Percentiles rank a stretch among this genome's conserved stretches.
These are phyloP conservation scores for Actenoides hombroni DNA, from an alignment of 2,113 vertebrate species.

Conservation along the genomic window DNA sequence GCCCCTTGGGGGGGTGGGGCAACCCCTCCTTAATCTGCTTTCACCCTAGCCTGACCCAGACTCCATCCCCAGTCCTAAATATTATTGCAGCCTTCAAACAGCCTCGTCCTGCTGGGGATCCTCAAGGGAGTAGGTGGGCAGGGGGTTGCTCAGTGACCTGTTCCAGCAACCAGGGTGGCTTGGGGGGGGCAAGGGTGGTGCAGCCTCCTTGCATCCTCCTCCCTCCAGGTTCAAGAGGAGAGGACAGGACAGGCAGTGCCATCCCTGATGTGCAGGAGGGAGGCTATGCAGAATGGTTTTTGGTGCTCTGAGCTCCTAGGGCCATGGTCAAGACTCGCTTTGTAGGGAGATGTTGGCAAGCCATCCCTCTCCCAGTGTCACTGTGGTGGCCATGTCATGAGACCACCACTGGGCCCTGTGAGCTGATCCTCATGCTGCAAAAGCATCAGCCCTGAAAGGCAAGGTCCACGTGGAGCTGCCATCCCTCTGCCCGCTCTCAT, in stretches of 20 bases:
- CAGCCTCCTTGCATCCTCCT: neutral
- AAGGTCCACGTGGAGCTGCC: neutral
- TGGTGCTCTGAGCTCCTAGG: neutral
- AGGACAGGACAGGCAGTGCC: neutral
- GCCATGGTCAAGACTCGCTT: neutral
- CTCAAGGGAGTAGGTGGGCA: neutral
- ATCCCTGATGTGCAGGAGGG: neutral
- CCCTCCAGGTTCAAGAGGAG: neutral
- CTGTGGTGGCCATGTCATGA: neutral
- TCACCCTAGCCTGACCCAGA: neutral
- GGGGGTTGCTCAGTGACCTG: neutral
- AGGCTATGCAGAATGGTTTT: neutral
- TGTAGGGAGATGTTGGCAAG: neutral
- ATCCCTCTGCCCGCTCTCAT: neutral
- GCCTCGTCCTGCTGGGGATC: neutral
- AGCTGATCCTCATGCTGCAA: neutral
- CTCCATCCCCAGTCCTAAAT: neutral
- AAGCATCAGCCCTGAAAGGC: neutral
- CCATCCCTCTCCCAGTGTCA: neutral
- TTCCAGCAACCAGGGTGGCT: accelerated
- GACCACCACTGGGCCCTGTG: neutral
- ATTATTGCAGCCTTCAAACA: slow-evolving; percentile 18
- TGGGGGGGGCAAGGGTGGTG: neutral
- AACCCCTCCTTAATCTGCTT: neutral
- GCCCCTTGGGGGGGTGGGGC: too few species aligned